Evolutionary conservation across 1,140 invertebrate species (phyloP), one percentile per base, ranked within the genome.

Genomic region (Laupala kohalensis): DNA sequence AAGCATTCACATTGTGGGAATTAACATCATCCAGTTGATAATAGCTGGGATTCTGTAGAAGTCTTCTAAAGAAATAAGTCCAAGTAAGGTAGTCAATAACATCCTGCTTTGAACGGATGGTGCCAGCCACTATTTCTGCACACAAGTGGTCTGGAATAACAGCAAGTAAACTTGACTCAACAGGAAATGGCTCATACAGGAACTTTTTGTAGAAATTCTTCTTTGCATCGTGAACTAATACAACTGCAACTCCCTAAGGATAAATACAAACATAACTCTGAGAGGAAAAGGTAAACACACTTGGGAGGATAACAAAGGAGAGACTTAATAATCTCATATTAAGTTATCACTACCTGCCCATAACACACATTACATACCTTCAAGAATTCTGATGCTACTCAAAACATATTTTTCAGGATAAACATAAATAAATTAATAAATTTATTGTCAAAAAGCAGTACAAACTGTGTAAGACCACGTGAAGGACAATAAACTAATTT

Each of bases 151-250:
- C 97, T 0, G 96, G 87, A 15, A 99, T 80, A 0, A 98, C 96
- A 70, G 89, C 86, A 6, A 98, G 80, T 19, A 99, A 81, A 80
- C 91, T 96, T 0, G 96, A 99, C 80, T 99, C 98, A 0, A 99
- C 97, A 0, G 98, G 98, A 81, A 99, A 99, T 0, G 98, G 98
- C 80, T 99, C 96, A 79, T 99, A 99, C 0, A 99, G 81, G 80
- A 99, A 99, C 79, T 97, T 97, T 79, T 98, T 98, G 82, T 99
- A 99, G 83, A 99, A 99, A 79, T 95, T 93, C 80, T 99, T 99
- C 81, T 99, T 99, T 25, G 93, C 88, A 77, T 99, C 97, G 76
- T 99, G 97, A 0, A 99, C 97, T 70, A 99, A 84, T 9, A 99
- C 94, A 15, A 98, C 93, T 4, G 98, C 97, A 4, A 97, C 92